These are phyloP conservation scores for Muricea muricata DNA, from an alignment of 92 coral and sea anemone genomes.

Conservation along the genomic window DNA sequence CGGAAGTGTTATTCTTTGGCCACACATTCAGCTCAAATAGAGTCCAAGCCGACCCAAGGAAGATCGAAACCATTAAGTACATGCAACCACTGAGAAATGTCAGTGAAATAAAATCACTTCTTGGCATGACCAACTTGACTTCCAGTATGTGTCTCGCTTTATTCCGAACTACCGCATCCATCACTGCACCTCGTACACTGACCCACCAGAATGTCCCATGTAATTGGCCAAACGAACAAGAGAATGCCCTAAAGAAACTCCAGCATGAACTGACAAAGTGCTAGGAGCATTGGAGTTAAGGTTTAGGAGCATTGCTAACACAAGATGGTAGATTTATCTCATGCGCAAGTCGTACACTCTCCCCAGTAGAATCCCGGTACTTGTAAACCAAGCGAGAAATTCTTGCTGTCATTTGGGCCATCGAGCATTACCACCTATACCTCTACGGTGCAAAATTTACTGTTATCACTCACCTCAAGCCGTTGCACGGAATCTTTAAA, in stretches of 20 bases:
- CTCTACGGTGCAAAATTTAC: constrained; percentile 62
- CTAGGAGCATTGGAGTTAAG: constrained; percentile 55
- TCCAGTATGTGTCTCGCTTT: constrained; percentile 37
- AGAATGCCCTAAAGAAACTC: constrained; percentile 1
- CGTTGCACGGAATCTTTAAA: constrained; percentile 56
- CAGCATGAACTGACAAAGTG: constrained; percentile 18
- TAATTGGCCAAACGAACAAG: constrained; percentile 41
- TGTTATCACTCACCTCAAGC: constrained; percentile 67
- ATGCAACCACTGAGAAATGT: not conserved
- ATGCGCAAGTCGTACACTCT: constrained; percentile 51
- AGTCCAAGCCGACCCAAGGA: not conserved
- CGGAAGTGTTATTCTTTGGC: not conserved
- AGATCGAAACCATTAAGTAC: not conserved
- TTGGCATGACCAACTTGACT: constrained; percentile 57
- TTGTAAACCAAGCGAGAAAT: constrained; percentile 53
- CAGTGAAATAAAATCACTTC: not conserved
- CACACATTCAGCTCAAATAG: not conserved
- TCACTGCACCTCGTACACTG: constrained; percentile 54
- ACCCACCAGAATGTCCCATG: constrained; percentile 38
- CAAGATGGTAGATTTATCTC: constrained; percentile 45
- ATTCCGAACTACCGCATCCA: constrained; percentile 46
- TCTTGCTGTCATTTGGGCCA: constrained; percentile 50
- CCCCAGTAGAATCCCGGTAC: constrained; percentile 50
- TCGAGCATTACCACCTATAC: constrained; percentile 52
- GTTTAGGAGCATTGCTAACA: constrained; percentile 45